Base-by-base conservation (phyloP, 92 coral and sea anemone genomes). In the Zoanthus gigantus region DNA sequence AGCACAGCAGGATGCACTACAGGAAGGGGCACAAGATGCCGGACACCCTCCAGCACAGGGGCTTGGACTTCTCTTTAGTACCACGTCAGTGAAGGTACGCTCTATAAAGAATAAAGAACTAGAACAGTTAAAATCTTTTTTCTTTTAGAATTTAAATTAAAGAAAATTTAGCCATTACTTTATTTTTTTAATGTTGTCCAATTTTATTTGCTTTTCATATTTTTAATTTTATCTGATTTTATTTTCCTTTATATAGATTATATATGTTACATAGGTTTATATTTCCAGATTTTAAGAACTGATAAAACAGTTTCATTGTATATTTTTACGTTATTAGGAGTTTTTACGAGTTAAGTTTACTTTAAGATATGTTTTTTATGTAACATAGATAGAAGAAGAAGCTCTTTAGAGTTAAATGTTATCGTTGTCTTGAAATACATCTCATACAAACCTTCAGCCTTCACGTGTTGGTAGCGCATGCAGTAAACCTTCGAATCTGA, bases 1-100 rank as follows among this genome's bases (percentile, higher is more conserved):
- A 15, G 92, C 92, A 89, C 98, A 94, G 57, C 98, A 94, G 9
- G 90, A 45, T 58, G 95, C 92, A 14, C 86, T 28, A 69, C 97
- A 94, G 18, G 94, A 79, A 1, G 97, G 97, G 31, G 92, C 97
- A 56, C 90, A 87, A 10, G 77, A 32, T 28, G 81, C 28, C 81
- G 93, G 88, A 84, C 93, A 91, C 46, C 88, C 72, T 6, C 79
- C 58, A 76, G 91, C 91, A 90, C 91, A 91, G 74, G 93, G 91
- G 42, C 86, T 91, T 44, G 93, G 85, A 52, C 88, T 90, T 29
- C 90, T 89, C 76, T 90, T 90, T 32, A 85, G 72, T 37, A 61
- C 23, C 5, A 79, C 84, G n/a, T 79, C 37, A 8, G 84, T 79
- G 17, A 79, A 79, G 10, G 34, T 60, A 17, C 48, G 73, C 8